Percentiles rank a stretch among this genome's conserved stretches.
Evolutionary conservation across 2,888 invertebrate species (phyloP).

Genomic region (Ectobius pallidus): DNA sequence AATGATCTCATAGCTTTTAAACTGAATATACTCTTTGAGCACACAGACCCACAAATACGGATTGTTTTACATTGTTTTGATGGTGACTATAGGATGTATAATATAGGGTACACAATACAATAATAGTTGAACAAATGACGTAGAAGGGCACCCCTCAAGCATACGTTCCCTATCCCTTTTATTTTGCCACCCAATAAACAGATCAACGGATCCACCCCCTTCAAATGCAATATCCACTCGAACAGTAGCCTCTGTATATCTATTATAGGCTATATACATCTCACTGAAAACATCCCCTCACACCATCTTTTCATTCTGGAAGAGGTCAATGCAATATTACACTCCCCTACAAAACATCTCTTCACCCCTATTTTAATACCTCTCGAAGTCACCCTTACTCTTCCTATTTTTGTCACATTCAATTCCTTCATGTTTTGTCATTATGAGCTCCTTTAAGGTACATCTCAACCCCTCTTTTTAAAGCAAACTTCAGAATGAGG

Average conservation of each 20-base stretch:
- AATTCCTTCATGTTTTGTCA: background rate
- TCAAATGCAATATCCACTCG: slow-evolving; percentile 19
- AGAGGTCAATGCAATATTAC: slow-evolving; percentile 10
- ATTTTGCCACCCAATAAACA: slow-evolving; percentile 31
- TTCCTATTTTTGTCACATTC: background rate
- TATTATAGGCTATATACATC: too few species aligned
- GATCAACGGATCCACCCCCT: slow-evolving; percentile 22
- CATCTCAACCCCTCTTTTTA: too few species aligned
- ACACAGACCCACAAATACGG: too few species aligned
- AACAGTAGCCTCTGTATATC: background rate
- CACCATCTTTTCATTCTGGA: background rate
- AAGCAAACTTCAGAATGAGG: too few species aligned
- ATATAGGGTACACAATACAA: background rate
- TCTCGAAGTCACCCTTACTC: background rate
- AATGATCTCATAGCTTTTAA: too few species aligned
- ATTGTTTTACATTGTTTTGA: too few species aligned
- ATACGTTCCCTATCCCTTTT: slow-evolving; percentile 3
- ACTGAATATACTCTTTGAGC: too few species aligned
- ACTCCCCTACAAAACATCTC: background rate
- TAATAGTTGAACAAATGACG: slow-evolving; percentile 17
- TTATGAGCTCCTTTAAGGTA: background rate
- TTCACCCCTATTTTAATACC: slow-evolving; percentile 11
- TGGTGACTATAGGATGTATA: background rate
- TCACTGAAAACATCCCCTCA: background rate
- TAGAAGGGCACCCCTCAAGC: background rate